Percentiles rank a stretch among this genome's conserved stretches.
Evolutionary conservation across 2,888 invertebrate genomes (phyloP).

Genomic region (Drosophila acutilabella): DNA sequence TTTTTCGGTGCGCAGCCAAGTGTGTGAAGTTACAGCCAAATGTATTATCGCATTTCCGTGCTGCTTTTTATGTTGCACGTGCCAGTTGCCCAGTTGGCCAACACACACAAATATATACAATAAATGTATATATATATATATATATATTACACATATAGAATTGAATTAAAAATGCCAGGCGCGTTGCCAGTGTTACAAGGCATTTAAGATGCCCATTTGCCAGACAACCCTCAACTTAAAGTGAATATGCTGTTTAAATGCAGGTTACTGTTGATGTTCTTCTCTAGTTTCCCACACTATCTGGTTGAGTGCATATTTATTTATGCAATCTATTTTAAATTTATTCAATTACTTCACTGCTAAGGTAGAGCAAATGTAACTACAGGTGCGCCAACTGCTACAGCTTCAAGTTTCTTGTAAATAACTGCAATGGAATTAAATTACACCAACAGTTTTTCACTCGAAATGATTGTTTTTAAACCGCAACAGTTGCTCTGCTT

Average conservation of each 20-base stretch:
- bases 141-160: slow-evolving; percentile 12
- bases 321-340: slow-evolving; percentile 50
- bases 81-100: slow-evolving; percentile 33
- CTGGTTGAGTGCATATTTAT: slow-evolving; percentile 51
- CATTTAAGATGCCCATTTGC: slow-evolving; percentile 51
- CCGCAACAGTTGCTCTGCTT: not conserved
- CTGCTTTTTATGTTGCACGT: slow-evolving; percentile 57
- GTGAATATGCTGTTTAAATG: slow-evolving; percentile 23
- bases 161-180: slow-evolving; percentile 76
- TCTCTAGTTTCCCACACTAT: not conserved
- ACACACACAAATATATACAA: slow-evolving; percentile 1
- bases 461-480: slow-evolving; percentile 4
- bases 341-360: slow-evolving; percentile 44
- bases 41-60: slow-evolving; percentile 55
- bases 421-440: slow-evolving; percentile 10
- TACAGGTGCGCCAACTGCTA: slow-evolving; percentile 8
- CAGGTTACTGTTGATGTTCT: not conserved
- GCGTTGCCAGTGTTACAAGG: slow-evolving; percentile 65
- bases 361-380: slow-evolving; percentile 10
- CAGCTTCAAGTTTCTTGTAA: slow-evolving; percentile 1
- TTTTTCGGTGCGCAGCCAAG: slow-evolving; percentile 36
- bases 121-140: slow-evolving; percentile 3
- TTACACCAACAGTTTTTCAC: not conserved
- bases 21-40: slow-evolving; percentile 48
- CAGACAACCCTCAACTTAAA: slow-evolving; percentile 7